phyloP scores from a whole-genome alignment of 2,797 vertebrate genomes.

The Liparis tanakae region DNA sequence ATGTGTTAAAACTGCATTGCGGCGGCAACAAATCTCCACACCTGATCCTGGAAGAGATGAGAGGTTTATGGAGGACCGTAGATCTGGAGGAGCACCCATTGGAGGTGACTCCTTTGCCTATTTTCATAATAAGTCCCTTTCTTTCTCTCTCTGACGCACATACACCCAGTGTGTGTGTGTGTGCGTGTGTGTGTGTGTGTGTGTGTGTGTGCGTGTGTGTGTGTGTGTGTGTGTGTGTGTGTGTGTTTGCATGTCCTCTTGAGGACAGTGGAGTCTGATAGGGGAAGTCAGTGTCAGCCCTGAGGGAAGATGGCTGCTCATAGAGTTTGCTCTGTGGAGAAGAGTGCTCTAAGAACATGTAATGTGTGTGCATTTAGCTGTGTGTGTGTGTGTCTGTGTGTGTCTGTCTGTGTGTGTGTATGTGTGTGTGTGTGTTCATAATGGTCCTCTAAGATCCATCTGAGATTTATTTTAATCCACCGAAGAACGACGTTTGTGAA shows the following conservation, averaged over 20 bases:
- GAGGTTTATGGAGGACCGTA: too few species aligned
- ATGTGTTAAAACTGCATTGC: too few species aligned
- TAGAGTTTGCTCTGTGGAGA: constrained; percentile 66
- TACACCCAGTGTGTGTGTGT: background rate
- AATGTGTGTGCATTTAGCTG: constrained; percentile 34
- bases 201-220: constrained; percentile 1
- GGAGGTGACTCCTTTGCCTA: background rate
- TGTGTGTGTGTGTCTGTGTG: constrained; percentile 2
- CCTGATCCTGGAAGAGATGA: too few species aligned
- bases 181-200: background rate
- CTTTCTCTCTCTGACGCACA: background rate
- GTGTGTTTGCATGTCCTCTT: constrained; percentile 22
- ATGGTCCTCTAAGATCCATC: too few species aligned
- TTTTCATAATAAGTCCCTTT: constrained; percentile 4
- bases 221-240: constrained; percentile 21
- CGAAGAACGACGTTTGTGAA: too few species aligned
- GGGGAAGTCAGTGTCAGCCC: constrained; percentile 71
- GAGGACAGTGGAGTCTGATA: constrained; percentile 69
- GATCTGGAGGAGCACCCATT: too few species aligned
- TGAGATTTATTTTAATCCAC: too few species aligned
- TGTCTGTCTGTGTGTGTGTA: too few species aligned
- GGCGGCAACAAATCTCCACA: too few species aligned
- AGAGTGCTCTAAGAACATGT: constrained; percentile 41
- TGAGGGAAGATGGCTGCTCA: constrained; percentile 56
- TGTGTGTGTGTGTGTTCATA: too few species aligned